Conservation (phyloP, 30 jellyfish, hydroid and myxozoan genomes). For the Clytia hemisphaerica region DNA sequence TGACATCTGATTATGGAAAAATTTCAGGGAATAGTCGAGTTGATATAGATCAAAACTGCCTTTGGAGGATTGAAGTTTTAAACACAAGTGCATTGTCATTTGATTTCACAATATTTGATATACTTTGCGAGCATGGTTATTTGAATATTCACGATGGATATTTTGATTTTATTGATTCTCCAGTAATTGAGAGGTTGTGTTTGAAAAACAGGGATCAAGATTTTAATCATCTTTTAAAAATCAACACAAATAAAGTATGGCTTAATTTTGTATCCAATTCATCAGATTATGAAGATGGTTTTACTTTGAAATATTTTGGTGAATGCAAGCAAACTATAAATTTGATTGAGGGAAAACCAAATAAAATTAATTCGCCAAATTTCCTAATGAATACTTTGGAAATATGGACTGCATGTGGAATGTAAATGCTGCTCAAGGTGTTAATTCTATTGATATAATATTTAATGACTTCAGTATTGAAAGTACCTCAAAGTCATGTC, state of each 20-base stretch:
- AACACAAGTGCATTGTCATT: slow-evolving; percentile 32
- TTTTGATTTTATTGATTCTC: background rate
- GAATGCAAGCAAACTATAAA: slow-evolving; percentile 26
- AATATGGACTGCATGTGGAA: slow-evolving; percentile 30
- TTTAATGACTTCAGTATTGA: slow-evolving; percentile 12
- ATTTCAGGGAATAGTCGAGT: slow-evolving; percentile 21
- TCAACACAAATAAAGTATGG: slow-evolving; percentile 18
- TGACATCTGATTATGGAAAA: slow-evolving; percentile 13
- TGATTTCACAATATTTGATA: slow-evolving; percentile 21
- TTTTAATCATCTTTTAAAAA: slow-evolving; percentile 1
- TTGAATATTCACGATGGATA: slow-evolving; percentile 24
- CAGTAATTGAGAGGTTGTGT: slow-evolving; percentile 3
- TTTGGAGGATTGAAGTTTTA: slow-evolving; percentile 26
- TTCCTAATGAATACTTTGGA: slow-evolving; percentile 24
- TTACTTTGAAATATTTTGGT: slow-evolving; percentile 15
- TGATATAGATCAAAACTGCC: slow-evolving; percentile 29
- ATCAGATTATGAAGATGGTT: slow-evolving; percentile 29
- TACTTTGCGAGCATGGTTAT: slow-evolving; percentile 32
- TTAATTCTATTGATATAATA: background rate
- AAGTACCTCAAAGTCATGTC: slow-evolving; percentile 19
- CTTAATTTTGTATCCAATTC: slow-evolving; percentile 26
- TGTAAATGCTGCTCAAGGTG: slow-evolving; percentile 7
- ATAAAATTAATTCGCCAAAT: slow-evolving; percentile 16
- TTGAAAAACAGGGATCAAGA: slow-evolving; percentile 15
- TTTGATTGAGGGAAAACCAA: slow-evolving; percentile 11